phyloP scores from a whole-genome alignment of 1,140 invertebrate species.

The Drosophila carrolli region DNA sequence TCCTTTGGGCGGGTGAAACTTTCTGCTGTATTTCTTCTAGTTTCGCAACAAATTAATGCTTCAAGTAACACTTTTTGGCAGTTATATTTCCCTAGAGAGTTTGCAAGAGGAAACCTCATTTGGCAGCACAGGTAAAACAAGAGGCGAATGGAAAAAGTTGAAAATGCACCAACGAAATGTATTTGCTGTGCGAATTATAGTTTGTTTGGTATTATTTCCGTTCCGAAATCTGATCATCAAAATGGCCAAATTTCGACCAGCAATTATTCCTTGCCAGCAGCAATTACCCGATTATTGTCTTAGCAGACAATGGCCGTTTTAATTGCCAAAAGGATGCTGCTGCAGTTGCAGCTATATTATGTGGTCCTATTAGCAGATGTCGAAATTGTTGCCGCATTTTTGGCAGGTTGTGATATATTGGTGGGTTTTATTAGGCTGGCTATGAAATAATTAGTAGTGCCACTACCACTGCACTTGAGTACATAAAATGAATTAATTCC shows the following conservation, averaged over 20 bases:
- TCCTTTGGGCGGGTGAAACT: conserved; percentile 6
- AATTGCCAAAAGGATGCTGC: conserved; percentile 48
- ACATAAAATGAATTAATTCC: not conserved
- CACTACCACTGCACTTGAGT: not conserved
- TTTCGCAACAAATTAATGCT: conserved; percentile 72
- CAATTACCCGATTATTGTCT: conserved; percentile 47
- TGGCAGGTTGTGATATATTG: not conserved
- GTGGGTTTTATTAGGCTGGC: not conserved
- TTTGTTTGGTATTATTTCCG: conserved; percentile 6
- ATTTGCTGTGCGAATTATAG: conserved; percentile 10
- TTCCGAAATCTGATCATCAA: conserved; percentile 29
- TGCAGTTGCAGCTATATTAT: not conserved
- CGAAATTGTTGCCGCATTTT: conserved; percentile 1
- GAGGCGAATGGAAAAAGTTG: conserved; percentile 18
- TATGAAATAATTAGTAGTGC: no score
- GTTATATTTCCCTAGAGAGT: conserved; percentile 10
- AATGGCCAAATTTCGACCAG: conserved; percentile 16
- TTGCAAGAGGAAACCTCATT: conserved; percentile 22
- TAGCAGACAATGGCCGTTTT: conserved; percentile 34
- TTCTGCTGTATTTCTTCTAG: conserved; percentile 2
- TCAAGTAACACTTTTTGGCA: conserved; percentile 56
- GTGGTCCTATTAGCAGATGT: not conserved
- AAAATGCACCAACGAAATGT: conserved; percentile 6
- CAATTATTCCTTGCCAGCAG: conserved; percentile 24
- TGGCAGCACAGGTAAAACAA: conserved; percentile 6